Base-by-base conservation (phyloP, 2,113 vertebrate species). In the Tringa solitaria region DNA sequence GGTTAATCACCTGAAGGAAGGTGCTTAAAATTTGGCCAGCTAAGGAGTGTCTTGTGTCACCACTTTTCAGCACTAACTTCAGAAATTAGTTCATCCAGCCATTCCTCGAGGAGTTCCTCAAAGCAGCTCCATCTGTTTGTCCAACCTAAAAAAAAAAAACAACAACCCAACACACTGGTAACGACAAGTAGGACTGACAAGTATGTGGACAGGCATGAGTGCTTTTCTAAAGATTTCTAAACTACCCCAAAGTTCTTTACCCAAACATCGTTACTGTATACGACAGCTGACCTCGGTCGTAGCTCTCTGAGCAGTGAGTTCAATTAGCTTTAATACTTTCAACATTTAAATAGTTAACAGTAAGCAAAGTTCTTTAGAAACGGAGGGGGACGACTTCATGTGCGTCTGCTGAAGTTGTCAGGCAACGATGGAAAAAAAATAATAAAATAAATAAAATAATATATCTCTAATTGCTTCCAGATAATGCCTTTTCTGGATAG, bases 381-480 rank as follows among this genome's bases (percentile, higher is more conserved):
- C 18, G 0, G 75, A 83, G 83, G 80, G 87, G 79, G 91, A 92
- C 2, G 91, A 93, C 75, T 95, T 24, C 95, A 86, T 95, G 45
- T 96, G 94, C 46, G 30, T 95, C 96, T 96, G 93, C 85, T 97
- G 95, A 96, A 96, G 94, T 95, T 98, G 97, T 97, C 96, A 96
- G 95, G 96, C 91, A 96, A 94, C 48, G 37, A 97, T 87, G 89
- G 96, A 89, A 97, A 84, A 97, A 96, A 84, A 54, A 61, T 72
- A 75, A 90, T 43, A 73, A 84, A 76, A 39, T 76, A 95, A 90
- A 90, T 43, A 73, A 84, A 76, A 39, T 76, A 95, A 90, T 90
- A 91, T 64, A 73, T 88, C 87, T 97, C 84, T 97, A 97, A 98
- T 97, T 97, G 97, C 97, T 98, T 98, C 97, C 98, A 98, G 97